phyloP scores from a whole-genome alignment of 2,113 vertebrate genomes.

The Phyllostomus discolor region DNA sequence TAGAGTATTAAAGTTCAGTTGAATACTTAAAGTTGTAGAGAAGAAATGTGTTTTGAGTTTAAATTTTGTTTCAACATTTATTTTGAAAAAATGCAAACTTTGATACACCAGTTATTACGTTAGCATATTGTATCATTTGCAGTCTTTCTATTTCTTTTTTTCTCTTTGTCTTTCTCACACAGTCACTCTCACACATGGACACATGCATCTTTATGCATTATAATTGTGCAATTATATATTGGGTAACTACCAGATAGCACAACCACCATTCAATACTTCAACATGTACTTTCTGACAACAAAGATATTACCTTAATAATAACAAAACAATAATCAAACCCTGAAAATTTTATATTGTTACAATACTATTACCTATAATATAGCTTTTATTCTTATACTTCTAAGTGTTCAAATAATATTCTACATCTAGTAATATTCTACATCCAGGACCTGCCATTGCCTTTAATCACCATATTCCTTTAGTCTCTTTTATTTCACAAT shows the following conservation, averaged over 20 bases:
- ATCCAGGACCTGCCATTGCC: neutral
- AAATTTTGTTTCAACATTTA: neutral
- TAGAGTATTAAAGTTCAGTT: neutral
- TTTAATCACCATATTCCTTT: neutral
- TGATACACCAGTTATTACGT: neutral
- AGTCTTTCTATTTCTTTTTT: neutral
- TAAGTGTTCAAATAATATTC: neutral
- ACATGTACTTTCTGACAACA: neutral
- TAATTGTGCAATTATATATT: neutral
- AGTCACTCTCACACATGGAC: neutral
- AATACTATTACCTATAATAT: neutral
- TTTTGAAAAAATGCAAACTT: neutral
- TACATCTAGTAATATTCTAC: neutral
- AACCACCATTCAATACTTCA: neutral
- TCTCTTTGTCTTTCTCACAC: neutral
- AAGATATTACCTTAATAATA: neutral
- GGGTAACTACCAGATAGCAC: neutral
- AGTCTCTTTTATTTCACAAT: neutral
- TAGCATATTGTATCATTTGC: neutral
- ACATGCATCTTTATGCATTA: neutral
- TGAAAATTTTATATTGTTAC: neutral
- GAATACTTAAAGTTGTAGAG: neutral
- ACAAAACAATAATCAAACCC: neutral
- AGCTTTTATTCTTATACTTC: neutral
- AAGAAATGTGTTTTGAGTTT: neutral